Base-by-base conservation (phyloP, 1,140 invertebrate genomes). In the Solenopsis fugax region DNA sequence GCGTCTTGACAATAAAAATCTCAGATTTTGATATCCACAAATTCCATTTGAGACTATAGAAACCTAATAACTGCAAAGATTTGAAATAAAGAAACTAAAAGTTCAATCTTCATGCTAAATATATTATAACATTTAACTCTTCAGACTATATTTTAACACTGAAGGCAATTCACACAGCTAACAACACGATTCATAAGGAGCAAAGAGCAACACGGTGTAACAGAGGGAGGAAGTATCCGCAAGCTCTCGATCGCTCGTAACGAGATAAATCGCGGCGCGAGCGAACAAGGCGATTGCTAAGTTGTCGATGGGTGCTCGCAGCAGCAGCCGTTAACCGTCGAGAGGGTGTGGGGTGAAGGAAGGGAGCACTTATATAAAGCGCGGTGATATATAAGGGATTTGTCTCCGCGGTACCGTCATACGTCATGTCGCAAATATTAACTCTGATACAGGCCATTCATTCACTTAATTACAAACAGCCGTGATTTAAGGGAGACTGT, bases 381-480 rank as follows among this genome's bases (percentile, higher is more conserved):
- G 91, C 92, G 92, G 94, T 95, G 93, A 95, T 94, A 94, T 95
- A 94, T 94, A 95, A 94, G 95, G 95, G 95, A 95, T 95, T 95
- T 95, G 95, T 95, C 95, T 95, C 92, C 91, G 91, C 89, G 93
- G 93, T 93, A 93, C 90, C 94, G 93, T 95, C 95, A 94, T 95
- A 93, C 94, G 93, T 95, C 95, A 95, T 94, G 92, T 93, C 94
- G 95, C 95, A 95, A 95, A 95, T 95, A 95, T 95, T 95, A 95
- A 95, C 95, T 94, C 94, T 93, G 95, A 95, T 95, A 95, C 95
- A 95, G 94, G 94, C 95, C 95, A 95, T 95, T 95, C 94, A 95
- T 95, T 95, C 95, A 94, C 95, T 95, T 95, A 95, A 95, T 95
- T 95, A 95, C 95, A 95, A 95, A 95, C 94, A 95, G 94, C 92